Percentiles rank a stretch among this genome's conserved stretches.
Conservation (phyloP, 2,113 vertebrate species). For the Nannobrachium achirus region DNA sequence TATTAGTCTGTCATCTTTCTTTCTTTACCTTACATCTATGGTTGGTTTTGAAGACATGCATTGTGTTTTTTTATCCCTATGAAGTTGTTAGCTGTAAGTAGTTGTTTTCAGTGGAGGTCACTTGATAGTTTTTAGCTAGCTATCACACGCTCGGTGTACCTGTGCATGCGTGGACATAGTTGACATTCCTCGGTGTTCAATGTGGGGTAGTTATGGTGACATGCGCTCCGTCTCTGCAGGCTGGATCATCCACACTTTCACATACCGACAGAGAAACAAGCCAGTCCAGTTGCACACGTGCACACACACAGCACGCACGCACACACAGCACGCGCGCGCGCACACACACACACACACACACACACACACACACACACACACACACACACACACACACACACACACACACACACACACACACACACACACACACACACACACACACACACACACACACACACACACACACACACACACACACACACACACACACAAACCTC, state of each 20-base stretch:
- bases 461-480: constrained; percentile 23
- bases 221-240: background rate
- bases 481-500: constrained; percentile 26
- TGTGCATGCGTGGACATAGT: background rate
- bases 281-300: background rate
- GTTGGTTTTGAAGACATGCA: background rate
- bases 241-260: constrained; percentile 7
- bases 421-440: constrained; percentile 20
- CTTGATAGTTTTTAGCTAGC: background rate
- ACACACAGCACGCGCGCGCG: background rate
- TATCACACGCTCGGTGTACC: background rate
- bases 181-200: constrained; percentile 30
- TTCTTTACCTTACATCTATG: too few species aligned
- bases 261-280: constrained; percentile 2
- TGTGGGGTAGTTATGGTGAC: constrained; percentile 26
- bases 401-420: constrained; percentile 4
- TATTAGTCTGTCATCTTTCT: too few species aligned
- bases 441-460: too few species aligned
- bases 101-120: background rate
- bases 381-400: constrained; percentile 13
- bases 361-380: too few species aligned
- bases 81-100: background rate
- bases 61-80: background rate
- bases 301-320: background rate
- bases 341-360: too few species aligned